Percentiles rank a stretch among this genome's conserved stretches.
These are phyloP conservation scores for Channa maculata DNA, from an alignment of 2,113 vertebrate species.

Conservation along the genomic window DNA sequence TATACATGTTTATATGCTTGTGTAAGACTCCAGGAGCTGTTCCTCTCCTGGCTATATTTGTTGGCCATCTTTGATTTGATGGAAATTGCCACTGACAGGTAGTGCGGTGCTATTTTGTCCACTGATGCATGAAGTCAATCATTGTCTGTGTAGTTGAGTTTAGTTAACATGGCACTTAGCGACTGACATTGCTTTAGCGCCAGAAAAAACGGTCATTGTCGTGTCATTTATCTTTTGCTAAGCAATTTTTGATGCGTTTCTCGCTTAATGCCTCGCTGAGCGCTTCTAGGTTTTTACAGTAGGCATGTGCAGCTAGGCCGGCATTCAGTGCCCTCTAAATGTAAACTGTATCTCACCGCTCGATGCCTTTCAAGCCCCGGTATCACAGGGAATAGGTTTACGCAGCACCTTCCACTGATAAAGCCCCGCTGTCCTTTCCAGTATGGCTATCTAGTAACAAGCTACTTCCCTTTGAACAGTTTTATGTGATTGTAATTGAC, in stretches of 20 bases:
- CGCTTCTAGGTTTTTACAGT: conserved; percentile 33
- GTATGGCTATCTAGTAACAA: conserved; percentile 69
- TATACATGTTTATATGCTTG: conserved; percentile 26
- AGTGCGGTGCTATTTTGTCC: conserved; percentile 79
- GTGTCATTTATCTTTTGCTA: conserved; percentile 70
- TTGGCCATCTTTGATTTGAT: conserved; percentile 76
- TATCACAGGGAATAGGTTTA: conserved; percentile 38
- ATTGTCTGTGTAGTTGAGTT: conserved; percentile 75
- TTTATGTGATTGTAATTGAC: conserved; percentile 83
- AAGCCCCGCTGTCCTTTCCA: conserved; percentile 68
- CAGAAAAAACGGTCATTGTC: conserved; percentile 74
- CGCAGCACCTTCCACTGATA: conserved; percentile 54
- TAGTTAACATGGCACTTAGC: conserved; percentile 80
- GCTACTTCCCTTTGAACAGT: conserved; percentile 75
- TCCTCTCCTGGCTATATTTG: conserved; percentile 58
- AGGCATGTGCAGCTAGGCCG: conserved; percentile 27
- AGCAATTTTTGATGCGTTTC: conserved; percentile 64
- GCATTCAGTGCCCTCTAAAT: conserved; percentile 49
- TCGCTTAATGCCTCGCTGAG: conserved; percentile 53
- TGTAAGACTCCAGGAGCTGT: conserved; percentile 56
- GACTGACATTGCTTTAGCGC: conserved; percentile 71
- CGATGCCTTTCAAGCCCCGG: conserved; percentile 33
- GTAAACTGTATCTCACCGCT: conserved; percentile 36
- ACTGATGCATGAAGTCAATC: conserved; percentile 80
- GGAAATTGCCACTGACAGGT: conserved; percentile 79